These are phyloP conservation scores for Spatulosminthurus flaviceps DNA, from an alignment of 2,888 invertebrate genomes.

Conservation along the genomic window DNA sequence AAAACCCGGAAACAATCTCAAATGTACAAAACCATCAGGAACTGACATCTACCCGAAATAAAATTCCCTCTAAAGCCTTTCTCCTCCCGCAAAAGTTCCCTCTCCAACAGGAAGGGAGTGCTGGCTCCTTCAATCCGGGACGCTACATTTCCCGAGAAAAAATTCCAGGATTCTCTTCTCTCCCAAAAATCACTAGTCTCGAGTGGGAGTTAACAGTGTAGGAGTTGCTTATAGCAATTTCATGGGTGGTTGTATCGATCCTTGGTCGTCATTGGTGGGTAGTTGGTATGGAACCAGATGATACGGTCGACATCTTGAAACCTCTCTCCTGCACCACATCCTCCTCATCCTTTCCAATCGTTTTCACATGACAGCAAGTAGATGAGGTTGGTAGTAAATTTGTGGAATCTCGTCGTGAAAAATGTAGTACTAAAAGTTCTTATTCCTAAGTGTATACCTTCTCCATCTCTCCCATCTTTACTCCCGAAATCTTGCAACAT, in stretches of 20 bases:
- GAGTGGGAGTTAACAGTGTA: constrained; percentile 24
- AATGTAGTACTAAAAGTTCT: too few relatives aligned
- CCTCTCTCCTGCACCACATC: not conserved
- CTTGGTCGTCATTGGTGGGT: constrained; percentile 36
- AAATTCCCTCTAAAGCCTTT: too few relatives aligned
- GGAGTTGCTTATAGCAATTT: constrained; percentile 27
- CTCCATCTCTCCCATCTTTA: too few relatives aligned
- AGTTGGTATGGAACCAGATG: not conserved
- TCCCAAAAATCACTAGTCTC: not conserved
- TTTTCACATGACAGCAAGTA: constrained; percentile 11
- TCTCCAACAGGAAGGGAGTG: not conserved
- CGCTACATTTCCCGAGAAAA: not conserved
- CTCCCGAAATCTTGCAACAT: too few relatives aligned
- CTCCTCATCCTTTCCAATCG: not conserved
- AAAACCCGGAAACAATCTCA: too few relatives aligned
- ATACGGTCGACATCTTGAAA: constrained; percentile 28
- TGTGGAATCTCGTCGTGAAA: not conserved
- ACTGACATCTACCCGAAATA: too few relatives aligned
- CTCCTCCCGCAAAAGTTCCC: not conserved
- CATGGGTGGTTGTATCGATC: constrained; percentile 38
- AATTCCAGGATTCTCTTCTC: not conserved
- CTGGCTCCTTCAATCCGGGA: not conserved
- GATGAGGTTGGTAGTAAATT: constrained; percentile 34
- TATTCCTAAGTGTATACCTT: too few relatives aligned
- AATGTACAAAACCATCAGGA: too few relatives aligned